Conservation (phyloP, 1,140 invertebrate species). For the Vanessa atalanta region DNA sequence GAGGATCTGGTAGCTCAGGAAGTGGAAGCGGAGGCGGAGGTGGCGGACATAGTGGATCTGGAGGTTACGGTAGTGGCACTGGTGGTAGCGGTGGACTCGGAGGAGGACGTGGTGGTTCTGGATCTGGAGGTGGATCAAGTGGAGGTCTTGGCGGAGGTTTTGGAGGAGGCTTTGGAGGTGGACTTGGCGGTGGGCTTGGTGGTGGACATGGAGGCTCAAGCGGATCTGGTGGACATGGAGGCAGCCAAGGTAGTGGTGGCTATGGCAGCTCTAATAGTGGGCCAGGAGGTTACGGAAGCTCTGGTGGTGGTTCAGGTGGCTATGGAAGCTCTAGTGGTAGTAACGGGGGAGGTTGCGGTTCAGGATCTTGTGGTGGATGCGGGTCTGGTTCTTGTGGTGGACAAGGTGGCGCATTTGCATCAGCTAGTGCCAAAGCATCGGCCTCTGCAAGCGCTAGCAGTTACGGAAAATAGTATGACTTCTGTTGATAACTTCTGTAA, state of each 20-base stretch:
- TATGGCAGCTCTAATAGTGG: slow-evolving; percentile 29
- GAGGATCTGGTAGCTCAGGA: slow-evolving; percentile 34
- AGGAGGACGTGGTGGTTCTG: slow-evolving; percentile 22
- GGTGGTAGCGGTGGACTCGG: slow-evolving; percentile 41
- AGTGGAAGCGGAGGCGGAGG: neutral
- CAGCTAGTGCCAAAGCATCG: slow-evolving; percentile 54
- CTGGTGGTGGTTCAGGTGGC: slow-evolving; percentile 37
- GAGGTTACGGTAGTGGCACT: slow-evolving; percentile 27
- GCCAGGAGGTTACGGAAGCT: slow-evolving; percentile 37
- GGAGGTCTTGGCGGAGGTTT: slow-evolving; percentile 36
- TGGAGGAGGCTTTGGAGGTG: slow-evolving; percentile 42
- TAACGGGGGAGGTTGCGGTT: slow-evolving; percentile 36
- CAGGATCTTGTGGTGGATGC: slow-evolving; percentile 38
- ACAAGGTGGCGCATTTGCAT: slow-evolving; percentile 45
- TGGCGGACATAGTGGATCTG: slow-evolving; percentile 36
- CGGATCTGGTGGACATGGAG: slow-evolving; percentile 10
- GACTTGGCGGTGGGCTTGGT: slow-evolving; percentile 37
- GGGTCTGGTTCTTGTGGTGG: slow-evolving; percentile 45
- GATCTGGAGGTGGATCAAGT: slow-evolving; percentile 30
- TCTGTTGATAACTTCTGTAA: neutral
- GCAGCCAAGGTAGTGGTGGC: slow-evolving; percentile 22
- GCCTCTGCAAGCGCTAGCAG: slow-evolving; percentile 56
- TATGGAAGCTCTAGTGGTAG: slow-evolving; percentile 32
- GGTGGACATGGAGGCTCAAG: slow-evolving; percentile 42
- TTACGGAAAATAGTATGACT: slow-evolving; percentile 49